These are phyloP conservation scores for Galerucella pusilla DNA, from an alignment of 2,888 invertebrate genomes.

Conservation along the genomic window DNA sequence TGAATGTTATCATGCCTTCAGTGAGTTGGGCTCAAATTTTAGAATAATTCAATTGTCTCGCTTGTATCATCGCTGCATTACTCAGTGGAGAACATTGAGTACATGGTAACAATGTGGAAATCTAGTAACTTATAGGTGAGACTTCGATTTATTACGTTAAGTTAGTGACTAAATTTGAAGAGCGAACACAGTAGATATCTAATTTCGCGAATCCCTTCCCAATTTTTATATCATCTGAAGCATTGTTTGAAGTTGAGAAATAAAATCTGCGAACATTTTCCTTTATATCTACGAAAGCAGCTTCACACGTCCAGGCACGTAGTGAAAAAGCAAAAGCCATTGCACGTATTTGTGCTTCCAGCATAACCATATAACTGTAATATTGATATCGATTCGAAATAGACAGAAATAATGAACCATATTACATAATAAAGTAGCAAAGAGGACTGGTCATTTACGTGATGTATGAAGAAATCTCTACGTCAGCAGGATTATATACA, in stretches of 20 bases:
- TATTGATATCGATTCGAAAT: conserved; percentile 35
- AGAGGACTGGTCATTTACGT: conserved; percentile 33
- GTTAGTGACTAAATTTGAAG: not conserved
- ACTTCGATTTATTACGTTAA: too few species aligned
- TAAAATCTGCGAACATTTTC: not conserved
- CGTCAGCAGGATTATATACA: conserved; percentile 34
- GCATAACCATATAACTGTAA: conserved; percentile 32
- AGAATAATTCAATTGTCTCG: too few species aligned
- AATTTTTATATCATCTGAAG: not conserved
- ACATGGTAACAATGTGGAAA: too few species aligned
- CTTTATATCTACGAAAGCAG: not conserved
- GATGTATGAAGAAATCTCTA: conserved; percentile 36
- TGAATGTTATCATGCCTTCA: too few species aligned
- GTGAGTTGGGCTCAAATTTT: too few species aligned
- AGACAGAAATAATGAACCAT: conserved; percentile 31
- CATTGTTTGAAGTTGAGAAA: too few species aligned
- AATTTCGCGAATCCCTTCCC: not conserved
- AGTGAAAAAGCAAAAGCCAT: conserved; percentile 26
- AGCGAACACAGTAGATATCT: not conserved
- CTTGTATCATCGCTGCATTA: too few species aligned
- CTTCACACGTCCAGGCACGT: conserved; percentile 27
- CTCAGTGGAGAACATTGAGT: too few species aligned
- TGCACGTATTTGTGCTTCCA: conserved; percentile 35
- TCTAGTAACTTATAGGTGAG: too few species aligned
- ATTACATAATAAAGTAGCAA: conserved; percentile 37